Evolutionary conservation across 2,888 invertebrate species (phyloP).

Genomic region (Cataglyphis cursor): DNA sequence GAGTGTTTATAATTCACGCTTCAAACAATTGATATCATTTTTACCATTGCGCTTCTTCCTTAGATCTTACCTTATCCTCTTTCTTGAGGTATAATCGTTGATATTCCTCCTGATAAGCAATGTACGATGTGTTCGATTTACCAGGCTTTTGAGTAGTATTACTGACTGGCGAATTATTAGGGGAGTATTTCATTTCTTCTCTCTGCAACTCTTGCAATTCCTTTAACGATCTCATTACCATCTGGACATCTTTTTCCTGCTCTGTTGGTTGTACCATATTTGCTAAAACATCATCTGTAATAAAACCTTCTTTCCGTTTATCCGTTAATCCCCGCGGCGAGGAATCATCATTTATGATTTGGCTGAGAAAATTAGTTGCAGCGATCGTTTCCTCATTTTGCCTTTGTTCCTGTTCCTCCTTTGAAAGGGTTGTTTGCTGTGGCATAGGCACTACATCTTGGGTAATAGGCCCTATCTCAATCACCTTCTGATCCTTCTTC

Average conservation of each 20-base stretch:
- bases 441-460: constrained; percentile 70
- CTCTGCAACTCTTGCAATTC: constrained; percentile 84
- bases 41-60: constrained; percentile 83
- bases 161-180: constrained; percentile 80
- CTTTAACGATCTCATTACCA: constrained; percentile 85
- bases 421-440: constrained; percentile 74
- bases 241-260: constrained; percentile 84
- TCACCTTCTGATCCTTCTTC: constrained; percentile 77
- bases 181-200: constrained; percentile 82
- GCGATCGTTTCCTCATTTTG: constrained; percentile 86
- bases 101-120: constrained; percentile 80
- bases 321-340: constrained; percentile 74
- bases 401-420: constrained; percentile 83
- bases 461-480: constrained; percentile 70
- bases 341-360: constrained; percentile 84
- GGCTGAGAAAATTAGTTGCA: constrained; percentile 86
- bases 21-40: constrained; percentile 48
- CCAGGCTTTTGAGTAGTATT: constrained; percentile 77
- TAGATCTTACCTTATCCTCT: constrained; percentile 81
- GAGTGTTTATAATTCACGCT: constrained; percentile 46
- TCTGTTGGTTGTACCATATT: constrained; percentile 78
- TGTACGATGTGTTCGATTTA: constrained; percentile 79
- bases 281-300: constrained; percentile 73
- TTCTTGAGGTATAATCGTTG: constrained; percentile 82
- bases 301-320: constrained; percentile 78